Conservation (phyloP, 2,888 invertebrate species). For the Leucoptera coffeella region DNA sequence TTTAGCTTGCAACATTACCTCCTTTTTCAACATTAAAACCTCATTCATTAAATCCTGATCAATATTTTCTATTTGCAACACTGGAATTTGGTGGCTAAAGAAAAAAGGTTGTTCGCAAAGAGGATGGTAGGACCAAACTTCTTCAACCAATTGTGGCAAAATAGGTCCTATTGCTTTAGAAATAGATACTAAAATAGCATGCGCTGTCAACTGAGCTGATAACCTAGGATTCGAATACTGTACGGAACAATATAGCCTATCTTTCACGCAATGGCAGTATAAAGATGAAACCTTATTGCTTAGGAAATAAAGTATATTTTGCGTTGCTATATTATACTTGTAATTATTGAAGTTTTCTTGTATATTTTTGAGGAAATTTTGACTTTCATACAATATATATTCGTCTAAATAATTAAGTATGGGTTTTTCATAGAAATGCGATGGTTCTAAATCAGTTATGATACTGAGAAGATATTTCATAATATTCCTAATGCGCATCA, state of each 20-base stretch:
- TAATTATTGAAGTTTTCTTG: constrained; percentile 23
- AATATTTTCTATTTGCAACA: constrained; percentile 12
- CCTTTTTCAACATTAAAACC: constrained; percentile 33
- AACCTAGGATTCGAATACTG: constrained; percentile 51
- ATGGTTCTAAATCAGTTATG: constrained; percentile 33
- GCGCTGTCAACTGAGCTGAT: constrained; percentile 63
- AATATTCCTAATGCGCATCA: constrained; percentile 73
- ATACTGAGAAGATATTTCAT: constrained; percentile 79
- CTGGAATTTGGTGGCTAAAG: constrained; percentile 21
- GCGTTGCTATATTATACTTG: constrained; percentile 27
- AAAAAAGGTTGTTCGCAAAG: constrained; percentile 26
- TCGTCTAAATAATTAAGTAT: constrained; percentile 56
- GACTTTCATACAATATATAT: constrained; percentile 69
- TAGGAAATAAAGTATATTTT: constrained; percentile 24
- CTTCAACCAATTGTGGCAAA: constrained; percentile 83
- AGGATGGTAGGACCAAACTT: constrained; percentile 57
- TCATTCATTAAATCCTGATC: constrained; percentile 26
- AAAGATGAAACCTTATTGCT: constrained; percentile 64
- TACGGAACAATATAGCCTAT: constrained; percentile 75
- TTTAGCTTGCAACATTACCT: constrained; percentile 18
- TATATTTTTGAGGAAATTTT: constrained; percentile 56
- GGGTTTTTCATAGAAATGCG: constrained; percentile 17
- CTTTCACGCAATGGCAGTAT: constrained; percentile 76
- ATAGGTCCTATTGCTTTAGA: constrained; percentile 73
- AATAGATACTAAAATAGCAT: constrained; percentile 62